Evolutionary conservation across 1,140 invertebrate genomes (phyloP).

Genomic region (Macrostomum lignano): DNA sequence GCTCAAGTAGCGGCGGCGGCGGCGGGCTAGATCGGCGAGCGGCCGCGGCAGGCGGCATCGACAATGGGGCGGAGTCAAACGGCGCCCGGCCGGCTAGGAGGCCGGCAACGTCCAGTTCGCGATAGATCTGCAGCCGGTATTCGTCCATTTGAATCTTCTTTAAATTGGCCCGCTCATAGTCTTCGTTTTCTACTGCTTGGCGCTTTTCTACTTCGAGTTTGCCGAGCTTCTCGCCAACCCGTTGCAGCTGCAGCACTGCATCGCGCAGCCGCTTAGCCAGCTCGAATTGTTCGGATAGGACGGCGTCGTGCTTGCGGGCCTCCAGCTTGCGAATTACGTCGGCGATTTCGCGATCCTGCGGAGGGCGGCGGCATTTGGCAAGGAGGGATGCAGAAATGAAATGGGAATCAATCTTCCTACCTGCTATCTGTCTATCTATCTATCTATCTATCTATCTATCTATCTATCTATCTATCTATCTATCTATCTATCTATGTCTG

Average conservation of each 20-base stretch:
- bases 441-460: too few relatives aligned
- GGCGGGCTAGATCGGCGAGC: too few relatives aligned
- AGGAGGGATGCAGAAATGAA: too few relatives aligned
- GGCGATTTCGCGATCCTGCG: conserved; percentile 49
- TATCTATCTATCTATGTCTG: too few relatives aligned
- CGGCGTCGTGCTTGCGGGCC: too few relatives aligned
- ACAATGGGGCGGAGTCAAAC: too few relatives aligned
- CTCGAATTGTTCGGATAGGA: conserved; percentile 55
- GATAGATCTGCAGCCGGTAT: conserved; percentile 40
- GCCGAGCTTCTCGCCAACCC: conserved; percentile 52
- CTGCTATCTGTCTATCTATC: too few relatives aligned
- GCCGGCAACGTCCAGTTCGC: conserved; percentile 39
- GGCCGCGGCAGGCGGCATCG: too few relatives aligned
- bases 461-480: too few relatives aligned
- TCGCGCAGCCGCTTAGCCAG: conserved; percentile 61
- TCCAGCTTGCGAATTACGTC: conserved; percentile 58
- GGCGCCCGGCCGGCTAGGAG: conserved; percentile 54
- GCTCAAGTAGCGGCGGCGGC: too few relatives aligned
- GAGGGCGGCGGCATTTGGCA: too few relatives aligned
- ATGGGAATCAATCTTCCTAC: too few relatives aligned
- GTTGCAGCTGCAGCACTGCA: conserved; percentile 46
- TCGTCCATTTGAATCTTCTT: conserved; percentile 64
- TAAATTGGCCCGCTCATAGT: conserved; percentile 55
- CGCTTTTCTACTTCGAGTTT: conserved; percentile 64
- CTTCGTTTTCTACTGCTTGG: conserved; percentile 57